Evolutionary conservation across 2,888 invertebrate genomes (phyloP).

Genomic region (Nomada goodeniana): DNA sequence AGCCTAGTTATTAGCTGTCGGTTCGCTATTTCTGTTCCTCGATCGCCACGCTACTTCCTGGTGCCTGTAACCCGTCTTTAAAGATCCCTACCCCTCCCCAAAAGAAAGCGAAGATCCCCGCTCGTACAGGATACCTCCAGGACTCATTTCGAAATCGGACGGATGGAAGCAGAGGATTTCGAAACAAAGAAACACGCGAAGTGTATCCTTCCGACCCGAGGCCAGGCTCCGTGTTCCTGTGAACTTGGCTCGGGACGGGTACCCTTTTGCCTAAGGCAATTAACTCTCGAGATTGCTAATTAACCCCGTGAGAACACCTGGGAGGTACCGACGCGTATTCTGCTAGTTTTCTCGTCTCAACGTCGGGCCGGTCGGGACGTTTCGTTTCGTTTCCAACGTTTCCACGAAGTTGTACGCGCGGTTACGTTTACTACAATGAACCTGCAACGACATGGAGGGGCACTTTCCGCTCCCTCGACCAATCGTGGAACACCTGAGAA

Average conservation of each 20-base stretch:
- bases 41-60: neutral
- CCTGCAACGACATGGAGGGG: slow-evolving; percentile 30
- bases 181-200: slow-evolving; percentile 45
- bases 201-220: slow-evolving; percentile 24
- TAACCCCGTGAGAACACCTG: slow-evolving; percentile 77
- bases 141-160: neutral
- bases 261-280: slow-evolving; percentile 70
- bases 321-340: slow-evolving; percentile 65
- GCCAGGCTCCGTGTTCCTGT: slow-evolving; percentile 46
- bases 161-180: slow-evolving; percentile 13
- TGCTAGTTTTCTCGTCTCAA: slow-evolving; percentile 60
- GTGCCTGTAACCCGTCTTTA: neutral
- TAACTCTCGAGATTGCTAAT: slow-evolving; percentile 78
- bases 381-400: slow-evolving; percentile 20
- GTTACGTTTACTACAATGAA: slow-evolving; percentile 48
- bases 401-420: slow-evolving; percentile 24
- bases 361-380: slow-evolving; percentile 19
- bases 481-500: slow-evolving; percentile 66
- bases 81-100: neutral
- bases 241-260: slow-evolving; percentile 57
- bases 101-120: neutral
- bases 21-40: slow-evolving; percentile 5
- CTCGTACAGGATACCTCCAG: neutral
- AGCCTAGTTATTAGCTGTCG: neutral
- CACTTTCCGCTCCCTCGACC: slow-evolving; percentile 71